phyloP scores from a whole-genome alignment of 2,888 invertebrate species.

The Hartigia nigra region DNA sequence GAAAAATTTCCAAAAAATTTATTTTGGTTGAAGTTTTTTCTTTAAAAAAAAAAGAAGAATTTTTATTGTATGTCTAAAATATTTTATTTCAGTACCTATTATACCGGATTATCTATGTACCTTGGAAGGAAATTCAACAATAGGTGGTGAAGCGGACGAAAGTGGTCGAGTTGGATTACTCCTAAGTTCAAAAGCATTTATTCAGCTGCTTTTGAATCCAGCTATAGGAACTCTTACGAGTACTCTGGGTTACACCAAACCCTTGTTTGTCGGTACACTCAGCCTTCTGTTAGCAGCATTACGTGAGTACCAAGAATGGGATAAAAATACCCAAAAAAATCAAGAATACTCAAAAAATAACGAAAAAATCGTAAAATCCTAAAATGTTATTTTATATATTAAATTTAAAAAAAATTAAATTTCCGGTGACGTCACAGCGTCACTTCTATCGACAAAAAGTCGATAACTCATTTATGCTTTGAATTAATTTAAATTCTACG shows the following conservation, averaged over 20 bases:
- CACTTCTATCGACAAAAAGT: background rate
- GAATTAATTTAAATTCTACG: background rate
- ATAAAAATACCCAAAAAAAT: background rate
- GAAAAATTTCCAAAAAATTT: background rate
- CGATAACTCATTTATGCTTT: background rate
- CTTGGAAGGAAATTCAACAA: slow-evolving; percentile 65
- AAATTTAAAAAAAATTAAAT: too few species aligned
- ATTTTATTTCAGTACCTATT: slow-evolving; percentile 76
- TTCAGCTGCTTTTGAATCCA: slow-evolving; percentile 83
- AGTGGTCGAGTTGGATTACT: slow-evolving; percentile 77
- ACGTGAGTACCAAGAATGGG: slow-evolving; percentile 68
- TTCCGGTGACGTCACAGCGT: too few species aligned
- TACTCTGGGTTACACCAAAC: slow-evolving; percentile 75
- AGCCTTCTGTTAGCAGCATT: slow-evolving; percentile 76
- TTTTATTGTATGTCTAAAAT: background rate
- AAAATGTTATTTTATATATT: too few species aligned
- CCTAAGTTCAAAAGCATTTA: slow-evolving; percentile 82
- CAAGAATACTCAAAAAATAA: background rate
- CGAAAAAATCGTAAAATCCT: background rate
- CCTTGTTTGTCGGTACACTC: slow-evolving; percentile 76
- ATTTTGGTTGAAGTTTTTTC: background rate
- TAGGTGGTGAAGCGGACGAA: slow-evolving; percentile 67
- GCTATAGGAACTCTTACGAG: slow-evolving; percentile 77
- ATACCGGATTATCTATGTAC: slow-evolving; percentile 80
- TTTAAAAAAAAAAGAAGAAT: background rate